Evolutionary conservation across 2,113 vertebrate species (phyloP).

Genomic region (Lophochroa leadbeateri): DNA sequence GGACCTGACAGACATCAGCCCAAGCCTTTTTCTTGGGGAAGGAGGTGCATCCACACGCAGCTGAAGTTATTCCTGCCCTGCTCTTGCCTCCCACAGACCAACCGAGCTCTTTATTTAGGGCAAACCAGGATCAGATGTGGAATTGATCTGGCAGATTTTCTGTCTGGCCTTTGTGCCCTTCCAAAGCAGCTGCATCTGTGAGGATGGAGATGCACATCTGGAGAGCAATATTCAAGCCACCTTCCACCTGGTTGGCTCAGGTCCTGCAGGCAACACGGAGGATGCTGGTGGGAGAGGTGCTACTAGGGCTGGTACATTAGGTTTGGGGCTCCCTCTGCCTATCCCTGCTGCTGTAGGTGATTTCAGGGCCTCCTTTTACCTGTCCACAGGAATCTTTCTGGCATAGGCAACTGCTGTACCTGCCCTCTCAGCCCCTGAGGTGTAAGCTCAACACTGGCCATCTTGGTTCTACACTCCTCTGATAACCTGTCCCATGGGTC

Average conservation of each 20-base stretch:
- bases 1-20: not conserved
- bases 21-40: not conserved
- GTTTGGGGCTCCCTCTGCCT: not conserved
- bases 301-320: accelerated
- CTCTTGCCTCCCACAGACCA: not conserved
- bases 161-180: not conserved
- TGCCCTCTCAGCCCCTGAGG: not conserved
- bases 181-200: not conserved
- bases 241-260: not conserved
- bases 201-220: not conserved
- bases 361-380: not conserved
- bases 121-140: not conserved
- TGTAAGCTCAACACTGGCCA: accelerated
- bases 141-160: not conserved
- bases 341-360: too few species aligned
- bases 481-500: not conserved
- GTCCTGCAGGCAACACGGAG: not conserved
- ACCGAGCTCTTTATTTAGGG: not conserved
- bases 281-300: not conserved
- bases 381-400: not conserved
- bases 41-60: accelerated
- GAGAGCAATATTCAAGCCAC: not conserved
- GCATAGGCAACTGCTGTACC: accelerated
- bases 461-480: accelerated
- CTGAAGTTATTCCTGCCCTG: not conserved